These are phyloP conservation scores for Lasiurus cinereus DNA, from an alignment of 2,113 vertebrate genomes.

Conservation along the genomic window DNA sequence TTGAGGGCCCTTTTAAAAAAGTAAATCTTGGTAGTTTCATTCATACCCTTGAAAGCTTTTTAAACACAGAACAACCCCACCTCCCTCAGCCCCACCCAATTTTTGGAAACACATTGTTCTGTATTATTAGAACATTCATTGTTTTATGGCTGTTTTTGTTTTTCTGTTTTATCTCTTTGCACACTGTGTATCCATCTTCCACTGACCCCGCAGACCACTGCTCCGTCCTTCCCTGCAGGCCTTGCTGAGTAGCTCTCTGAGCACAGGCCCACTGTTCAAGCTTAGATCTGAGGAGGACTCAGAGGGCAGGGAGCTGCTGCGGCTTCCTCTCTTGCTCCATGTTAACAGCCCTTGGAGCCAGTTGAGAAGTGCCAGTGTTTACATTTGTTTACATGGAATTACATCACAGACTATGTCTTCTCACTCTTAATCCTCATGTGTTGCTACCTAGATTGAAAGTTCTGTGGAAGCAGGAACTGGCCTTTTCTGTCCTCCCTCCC, in stretches of 20 bases:
- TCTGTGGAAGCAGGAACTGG: background rate
- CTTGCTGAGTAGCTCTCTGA: background rate
- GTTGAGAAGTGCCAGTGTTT: background rate
- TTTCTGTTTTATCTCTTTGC: background rate
- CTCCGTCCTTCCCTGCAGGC: background rate
- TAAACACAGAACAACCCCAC: background rate
- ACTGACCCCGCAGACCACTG: background rate
- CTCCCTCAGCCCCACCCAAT: too few relatives aligned
- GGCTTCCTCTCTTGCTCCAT: background rate
- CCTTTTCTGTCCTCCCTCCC: background rate
- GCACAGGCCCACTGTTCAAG: background rate
- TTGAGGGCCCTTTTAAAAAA: background rate
- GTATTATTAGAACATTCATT: background rate
- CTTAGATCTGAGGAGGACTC: background rate
- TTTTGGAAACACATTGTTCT: constrained; percentile 30
- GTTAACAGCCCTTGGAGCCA: background rate
- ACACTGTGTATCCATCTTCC: background rate
- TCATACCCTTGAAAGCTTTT: background rate
- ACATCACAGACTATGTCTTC: background rate
- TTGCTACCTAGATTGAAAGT: background rate
- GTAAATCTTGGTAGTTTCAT: background rate
- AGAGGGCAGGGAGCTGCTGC: background rate
- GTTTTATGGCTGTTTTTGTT: background rate
- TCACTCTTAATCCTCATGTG: background rate
- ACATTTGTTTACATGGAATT: background rate